These are phyloP conservation scores for Phaonia tiefii DNA, from an alignment of 2,888 invertebrate species.

Conservation along the genomic window DNA sequence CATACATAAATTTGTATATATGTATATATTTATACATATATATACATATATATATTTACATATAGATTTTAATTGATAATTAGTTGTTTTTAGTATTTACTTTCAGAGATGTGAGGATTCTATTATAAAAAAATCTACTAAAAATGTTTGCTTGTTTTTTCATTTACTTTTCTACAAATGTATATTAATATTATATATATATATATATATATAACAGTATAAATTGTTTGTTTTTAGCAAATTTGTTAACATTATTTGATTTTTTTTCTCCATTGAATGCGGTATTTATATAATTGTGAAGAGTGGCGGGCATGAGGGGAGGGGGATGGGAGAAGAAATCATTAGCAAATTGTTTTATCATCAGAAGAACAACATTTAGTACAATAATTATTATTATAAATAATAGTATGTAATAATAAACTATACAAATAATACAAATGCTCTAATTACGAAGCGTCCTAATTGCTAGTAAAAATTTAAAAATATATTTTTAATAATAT, in stretches of 20 bases:
- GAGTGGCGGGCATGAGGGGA: constrained; percentile 1
- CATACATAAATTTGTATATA: constrained; percentile 64
- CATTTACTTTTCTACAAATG: constrained; percentile 58
- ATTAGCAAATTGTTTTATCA: constrained; percentile 48
- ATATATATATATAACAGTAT: constrained; percentile 63
- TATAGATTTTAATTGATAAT: constrained; percentile 68
- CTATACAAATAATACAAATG: constrained; percentile 78
- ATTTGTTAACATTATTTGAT: constrained; percentile 67
- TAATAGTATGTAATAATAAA: constrained; percentile 65
- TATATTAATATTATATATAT: constrained; percentile 37
- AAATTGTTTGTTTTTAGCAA: constrained; percentile 65
- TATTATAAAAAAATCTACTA: constrained; percentile 63
- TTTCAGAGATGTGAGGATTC: constrained; percentile 32
- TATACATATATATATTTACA: constrained; percentile 65
- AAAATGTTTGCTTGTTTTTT: constrained; percentile 55
- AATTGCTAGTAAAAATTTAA: constrained; percentile 62
- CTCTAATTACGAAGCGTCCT: constrained; percentile 70
- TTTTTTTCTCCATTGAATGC: constrained; percentile 36
- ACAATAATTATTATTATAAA: constrained; percentile 66
- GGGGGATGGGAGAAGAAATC: constrained; percentile 42
- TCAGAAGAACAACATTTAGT: constrained; percentile 67
- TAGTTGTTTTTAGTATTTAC: constrained; percentile 61
- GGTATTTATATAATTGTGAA: constrained; percentile 25
- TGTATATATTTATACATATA: constrained; percentile 66
- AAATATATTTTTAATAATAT: constrained; percentile 47